Conservation (phyloP, 1,140 invertebrate species). For the Zaprionus taronus region DNA sequence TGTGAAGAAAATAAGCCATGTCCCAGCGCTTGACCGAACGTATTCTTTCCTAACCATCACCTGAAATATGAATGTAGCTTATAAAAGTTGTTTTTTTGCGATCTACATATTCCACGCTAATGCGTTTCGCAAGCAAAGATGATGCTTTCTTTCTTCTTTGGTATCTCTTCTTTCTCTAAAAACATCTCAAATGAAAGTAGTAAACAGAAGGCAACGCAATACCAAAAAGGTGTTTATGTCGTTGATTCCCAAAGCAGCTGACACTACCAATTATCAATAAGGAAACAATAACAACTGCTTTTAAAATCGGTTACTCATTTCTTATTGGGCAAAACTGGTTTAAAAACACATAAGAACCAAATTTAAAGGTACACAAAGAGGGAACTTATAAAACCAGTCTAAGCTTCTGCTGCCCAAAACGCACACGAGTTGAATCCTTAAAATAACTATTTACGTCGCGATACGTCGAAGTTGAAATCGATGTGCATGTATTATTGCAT, state of each 20-base stretch:
- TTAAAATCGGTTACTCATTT: slow-evolving; percentile 1
- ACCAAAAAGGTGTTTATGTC: background rate
- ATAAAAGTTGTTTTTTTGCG: background rate
- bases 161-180: background rate
- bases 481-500: background rate
- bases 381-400: background rate
- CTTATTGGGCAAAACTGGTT: background rate
- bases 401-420: background rate
- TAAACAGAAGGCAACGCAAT: background rate
- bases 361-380: background rate
- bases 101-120: background rate
- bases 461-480: background rate
- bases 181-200: slow-evolving; percentile 2
- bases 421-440: background rate
- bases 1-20: slow-evolving; percentile 7
- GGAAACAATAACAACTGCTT: background rate
- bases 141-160: background rate
- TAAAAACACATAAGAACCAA: slow-evolving; percentile 4
- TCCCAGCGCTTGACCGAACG: background rate
- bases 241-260: background rate
- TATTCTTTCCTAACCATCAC: slow-evolving; percentile 19
- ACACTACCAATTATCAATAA: background rate
- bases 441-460: background rate
- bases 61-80: background rate
- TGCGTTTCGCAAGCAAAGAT: background rate